Conservation (phyloP, 2,797 vertebrate species). For the Enteromius trimaculatus region DNA sequence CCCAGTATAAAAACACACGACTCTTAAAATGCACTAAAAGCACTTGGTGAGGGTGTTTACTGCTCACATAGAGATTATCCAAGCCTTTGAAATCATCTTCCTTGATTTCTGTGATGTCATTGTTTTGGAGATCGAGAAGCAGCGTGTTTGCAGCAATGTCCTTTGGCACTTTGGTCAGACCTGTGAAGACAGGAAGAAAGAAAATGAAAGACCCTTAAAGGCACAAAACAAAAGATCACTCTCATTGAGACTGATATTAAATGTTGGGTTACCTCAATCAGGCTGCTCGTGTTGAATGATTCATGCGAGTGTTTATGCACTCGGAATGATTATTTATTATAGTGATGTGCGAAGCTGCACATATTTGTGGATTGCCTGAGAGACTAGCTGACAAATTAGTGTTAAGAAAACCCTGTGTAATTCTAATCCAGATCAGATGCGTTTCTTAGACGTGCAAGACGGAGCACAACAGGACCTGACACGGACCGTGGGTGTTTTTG, state of each 20-base stretch:
- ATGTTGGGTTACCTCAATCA: neutral
- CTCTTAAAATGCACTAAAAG: neutral
- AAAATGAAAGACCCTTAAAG: neutral
- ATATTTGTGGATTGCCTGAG: neutral
- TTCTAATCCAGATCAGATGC: neutral
- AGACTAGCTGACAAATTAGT: neutral
- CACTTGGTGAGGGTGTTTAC: neutral
- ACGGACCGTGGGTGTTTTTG: neutral
- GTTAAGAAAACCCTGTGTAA: neutral
- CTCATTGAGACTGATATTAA: neutral
- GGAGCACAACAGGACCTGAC: neutral
- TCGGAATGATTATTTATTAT: neutral
- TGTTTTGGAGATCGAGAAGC: conserved; percentile 97
- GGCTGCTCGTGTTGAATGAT: neutral
- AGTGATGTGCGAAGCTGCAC: neutral
- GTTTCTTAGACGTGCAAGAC: neutral
- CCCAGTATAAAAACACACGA: conserved; percentile 4
- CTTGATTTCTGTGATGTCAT: conserved; percentile 95
- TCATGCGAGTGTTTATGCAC: neutral
- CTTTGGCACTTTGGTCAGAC: conserved; percentile 86
- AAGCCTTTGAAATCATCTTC: conserved; percentile 94
- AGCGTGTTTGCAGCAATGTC: conserved; percentile 90
- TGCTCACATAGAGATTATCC: conserved; percentile 88
- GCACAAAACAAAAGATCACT: neutral
- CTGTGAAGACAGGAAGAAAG: conserved; percentile 69